A percentile compares a stretch with the other conserved stretches of the same genome.
These are phyloP conservation scores for Oncorhynchus tshawytscha DNA, from an alignment of 2,113 vertebrate genomes.

Conservation along the genomic window DNA sequence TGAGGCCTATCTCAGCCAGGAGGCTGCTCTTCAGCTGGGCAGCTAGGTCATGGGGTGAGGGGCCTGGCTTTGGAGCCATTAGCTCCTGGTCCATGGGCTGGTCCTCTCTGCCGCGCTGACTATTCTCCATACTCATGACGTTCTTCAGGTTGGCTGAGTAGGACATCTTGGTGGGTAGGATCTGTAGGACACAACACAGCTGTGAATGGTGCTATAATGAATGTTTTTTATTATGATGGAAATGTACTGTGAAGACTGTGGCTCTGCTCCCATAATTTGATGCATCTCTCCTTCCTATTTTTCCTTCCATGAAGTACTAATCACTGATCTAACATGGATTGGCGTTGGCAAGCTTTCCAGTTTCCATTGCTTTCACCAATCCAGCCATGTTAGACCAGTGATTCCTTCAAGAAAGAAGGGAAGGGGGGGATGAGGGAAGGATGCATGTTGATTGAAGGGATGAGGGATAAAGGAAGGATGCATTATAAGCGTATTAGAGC, in stretches of 20 bases:
- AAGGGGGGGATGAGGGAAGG: too few relatives aligned
- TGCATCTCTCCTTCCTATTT: too few relatives aligned
- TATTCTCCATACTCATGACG: conserved; percentile 95
- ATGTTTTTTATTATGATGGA: background rate
- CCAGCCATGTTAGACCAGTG: too few relatives aligned
- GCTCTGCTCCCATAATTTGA: conserved; percentile 41
- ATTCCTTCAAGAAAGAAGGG: too few relatives aligned
- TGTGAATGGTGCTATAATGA: conserved; percentile 1
- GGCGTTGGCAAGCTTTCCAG: too few relatives aligned
- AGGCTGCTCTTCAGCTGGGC: conserved; percentile 96
- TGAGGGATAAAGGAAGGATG: too few relatives aligned
- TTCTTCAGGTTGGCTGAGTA: conserved; percentile 98
- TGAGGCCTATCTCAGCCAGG: conserved; percentile 94
- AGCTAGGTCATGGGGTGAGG: conserved; percentile 94
- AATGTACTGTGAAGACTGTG: background rate
- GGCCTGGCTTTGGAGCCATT: conserved; percentile 87
- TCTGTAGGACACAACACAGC: conserved; percentile 66
- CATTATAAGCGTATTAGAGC: conserved; percentile 47
- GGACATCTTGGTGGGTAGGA: conserved; percentile 99
- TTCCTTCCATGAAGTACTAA: too few relatives aligned
- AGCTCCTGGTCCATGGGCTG: conserved; percentile 82
- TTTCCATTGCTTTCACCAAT: too few relatives aligned
- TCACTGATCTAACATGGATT: too few relatives aligned
- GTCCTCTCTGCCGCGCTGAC: conserved; percentile 83
- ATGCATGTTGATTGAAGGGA: too few relatives aligned